These are phyloP conservation scores for Stenodema calcarata DNA, from an alignment of 2,888 invertebrate species.

Conservation along the genomic window DNA sequence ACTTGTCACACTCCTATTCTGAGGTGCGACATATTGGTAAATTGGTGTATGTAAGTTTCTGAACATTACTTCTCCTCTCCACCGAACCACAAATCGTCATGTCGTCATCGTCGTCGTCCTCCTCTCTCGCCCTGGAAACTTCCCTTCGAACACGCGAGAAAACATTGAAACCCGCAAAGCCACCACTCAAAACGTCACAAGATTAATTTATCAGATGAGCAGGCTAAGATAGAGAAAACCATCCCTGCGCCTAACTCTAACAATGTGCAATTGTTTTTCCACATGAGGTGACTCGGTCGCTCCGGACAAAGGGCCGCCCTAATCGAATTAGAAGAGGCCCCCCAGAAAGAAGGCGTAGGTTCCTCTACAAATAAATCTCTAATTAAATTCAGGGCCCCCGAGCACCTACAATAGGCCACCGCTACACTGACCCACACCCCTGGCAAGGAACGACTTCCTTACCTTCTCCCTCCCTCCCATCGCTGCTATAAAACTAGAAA, in stretches of 20 bases:
- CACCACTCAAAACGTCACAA: constrained; percentile 40
- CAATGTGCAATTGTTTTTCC: constrained; percentile 51
- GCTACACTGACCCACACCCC: not conserved
- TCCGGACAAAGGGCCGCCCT: constrained; percentile 23
- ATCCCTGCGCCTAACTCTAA: constrained; percentile 35
- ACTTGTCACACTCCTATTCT: too few relatives aligned
- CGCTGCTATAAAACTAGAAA: constrained; percentile 36
- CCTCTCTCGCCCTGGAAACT: not conserved
- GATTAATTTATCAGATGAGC: constrained; percentile 48
- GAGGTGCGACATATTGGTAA: too few relatives aligned
- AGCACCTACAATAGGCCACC: constrained; percentile 44
- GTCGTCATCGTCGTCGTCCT: not conserved
- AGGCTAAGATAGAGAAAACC: constrained; percentile 36
- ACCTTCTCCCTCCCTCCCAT: constrained; percentile 32
- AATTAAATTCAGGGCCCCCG: constrained; percentile 49
- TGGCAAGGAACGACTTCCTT: constrained; percentile 26
- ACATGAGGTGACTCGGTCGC: constrained; percentile 44
- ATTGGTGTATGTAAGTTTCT: too few relatives aligned
- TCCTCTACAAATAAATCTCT: constrained; percentile 50
- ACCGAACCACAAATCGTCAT: not conserved
- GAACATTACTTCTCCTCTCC: not conserved
- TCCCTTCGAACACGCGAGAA: constrained; percentile 23
- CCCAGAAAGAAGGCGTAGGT: constrained; percentile 20
- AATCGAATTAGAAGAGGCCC: constrained; percentile 48
- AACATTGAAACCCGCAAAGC: constrained; percentile 42